These are phyloP conservation scores for Amblyjoppa fuscipennis DNA, from an alignment of 2,888 invertebrate species.

Conservation along the genomic window DNA sequence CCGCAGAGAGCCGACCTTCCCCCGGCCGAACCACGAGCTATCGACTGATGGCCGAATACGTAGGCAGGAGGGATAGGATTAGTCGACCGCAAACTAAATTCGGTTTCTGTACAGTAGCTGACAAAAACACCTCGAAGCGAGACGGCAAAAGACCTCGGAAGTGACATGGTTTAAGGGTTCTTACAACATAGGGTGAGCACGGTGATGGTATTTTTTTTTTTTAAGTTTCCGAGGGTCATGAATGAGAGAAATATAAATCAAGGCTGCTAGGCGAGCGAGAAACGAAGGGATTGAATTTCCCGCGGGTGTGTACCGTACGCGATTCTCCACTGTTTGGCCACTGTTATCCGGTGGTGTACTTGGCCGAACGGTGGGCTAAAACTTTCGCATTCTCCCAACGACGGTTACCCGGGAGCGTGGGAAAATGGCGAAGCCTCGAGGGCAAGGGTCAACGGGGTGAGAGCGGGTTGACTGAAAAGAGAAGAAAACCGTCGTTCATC, in stretches of 20 bases:
- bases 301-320: slow-evolving; percentile 37
- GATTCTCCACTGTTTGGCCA: slow-evolving; percentile 59
- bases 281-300: slow-evolving; percentile 17
- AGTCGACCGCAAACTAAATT: slow-evolving; percentile 84
- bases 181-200: neutral
- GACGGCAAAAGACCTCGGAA: neutral
- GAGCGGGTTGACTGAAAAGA: slow-evolving; percentile 53
- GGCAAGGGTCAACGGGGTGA: slow-evolving; percentile 9
- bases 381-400: slow-evolving; percentile 62
- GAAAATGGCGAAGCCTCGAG: slow-evolving; percentile 16
- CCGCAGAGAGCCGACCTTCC: slow-evolving; percentile 1
- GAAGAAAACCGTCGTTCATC: slow-evolving; percentile 48
- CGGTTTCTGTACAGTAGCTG: slow-evolving; percentile 83
- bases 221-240: neutral
- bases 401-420: slow-evolving; percentile 28
- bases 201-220: neutral
- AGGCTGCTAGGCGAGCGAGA: neutral
- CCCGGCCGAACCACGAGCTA: slow-evolving; percentile 78
- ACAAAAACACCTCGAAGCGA: slow-evolving; percentile 72
- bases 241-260: slow-evolving; percentile 16
- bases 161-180: neutral
- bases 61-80: slow-evolving; percentile 80
- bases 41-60: slow-evolving; percentile 80
- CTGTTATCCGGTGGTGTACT: slow-evolving; percentile 67
- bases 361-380: slow-evolving; percentile 67